These are phyloP conservation scores for Drosophila eohydei DNA, from an alignment of 2,888 invertebrate genomes.

Conservation along the genomic window DNA sequence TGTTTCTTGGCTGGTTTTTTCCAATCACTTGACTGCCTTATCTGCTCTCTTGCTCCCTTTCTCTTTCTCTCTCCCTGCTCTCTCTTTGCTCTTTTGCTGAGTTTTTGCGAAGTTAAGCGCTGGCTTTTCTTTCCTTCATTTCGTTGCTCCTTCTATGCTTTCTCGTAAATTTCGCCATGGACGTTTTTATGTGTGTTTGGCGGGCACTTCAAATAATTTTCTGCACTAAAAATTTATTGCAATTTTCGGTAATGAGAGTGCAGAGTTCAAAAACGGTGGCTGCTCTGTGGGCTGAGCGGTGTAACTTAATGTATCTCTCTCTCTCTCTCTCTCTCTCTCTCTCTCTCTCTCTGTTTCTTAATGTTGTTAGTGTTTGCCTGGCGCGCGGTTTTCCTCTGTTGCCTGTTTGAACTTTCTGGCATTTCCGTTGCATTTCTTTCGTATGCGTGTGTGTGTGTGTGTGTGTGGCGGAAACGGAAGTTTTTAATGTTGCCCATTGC, in stretches of 20 bases:
- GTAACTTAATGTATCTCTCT: conserved; percentile 7
- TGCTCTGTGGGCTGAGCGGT: background rate
- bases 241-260: conserved; percentile 78
- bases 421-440: conserved; percentile 79
- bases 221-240: conserved; percentile 76
- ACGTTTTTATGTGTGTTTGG: conserved; percentile 79
- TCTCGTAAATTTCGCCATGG: conserved; percentile 75
- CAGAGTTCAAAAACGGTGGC: conserved; percentile 36
- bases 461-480: conserved; percentile 71
- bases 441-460: conserved; percentile 30
- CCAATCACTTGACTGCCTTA: conserved; percentile 11
- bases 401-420: conserved; percentile 77
- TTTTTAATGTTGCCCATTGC: conserved; percentile 76
- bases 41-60: background rate
- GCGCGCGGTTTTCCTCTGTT: conserved; percentile 57
- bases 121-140: conserved; percentile 35
- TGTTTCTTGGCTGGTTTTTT: conserved; percentile 37
- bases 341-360: conserved; percentile 41
- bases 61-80: background rate
- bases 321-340: conserved; percentile 10
- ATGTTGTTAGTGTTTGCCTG: conserved; percentile 76
- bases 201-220: conserved; percentile 79
- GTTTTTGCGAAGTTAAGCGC: conserved; percentile 57
- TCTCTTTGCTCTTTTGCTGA: background rate
- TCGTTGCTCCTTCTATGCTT: conserved; percentile 32